Evolutionary conservation across 2,888 invertebrate species (phyloP).

Genomic region (Microchrysa polita): DNA sequence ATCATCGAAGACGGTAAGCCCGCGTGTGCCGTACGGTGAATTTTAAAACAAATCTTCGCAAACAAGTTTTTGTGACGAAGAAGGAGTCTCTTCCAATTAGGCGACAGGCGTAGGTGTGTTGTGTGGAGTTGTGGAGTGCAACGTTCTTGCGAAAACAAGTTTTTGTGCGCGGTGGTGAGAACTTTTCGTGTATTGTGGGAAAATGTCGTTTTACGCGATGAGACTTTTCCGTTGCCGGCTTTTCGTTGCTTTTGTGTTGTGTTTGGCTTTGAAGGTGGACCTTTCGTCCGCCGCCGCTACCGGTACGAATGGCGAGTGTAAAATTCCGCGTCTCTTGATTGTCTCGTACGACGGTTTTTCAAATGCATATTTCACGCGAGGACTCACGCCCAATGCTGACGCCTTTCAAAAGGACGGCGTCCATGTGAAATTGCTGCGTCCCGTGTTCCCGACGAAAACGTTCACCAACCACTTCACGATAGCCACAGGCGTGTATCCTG

Average conservation of each 20-base stretch:
- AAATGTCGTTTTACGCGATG: not conserved
- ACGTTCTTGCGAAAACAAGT: not conserved
- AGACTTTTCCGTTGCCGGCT: not conserved
- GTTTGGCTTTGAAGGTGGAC: not conserved
- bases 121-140: no score
- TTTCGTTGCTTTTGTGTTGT: not conserved
- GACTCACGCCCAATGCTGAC: slow-evolving; percentile 69
- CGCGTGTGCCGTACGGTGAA: no score
- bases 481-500: slow-evolving; percentile 74
- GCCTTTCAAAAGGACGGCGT: slow-evolving; percentile 68
- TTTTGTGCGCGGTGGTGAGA: not conserved
- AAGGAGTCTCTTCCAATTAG: not conserved
- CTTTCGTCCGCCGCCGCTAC: not conserved
- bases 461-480: slow-evolving; percentile 80
- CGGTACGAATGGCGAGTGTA: not conserved
- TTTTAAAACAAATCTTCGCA: no score
- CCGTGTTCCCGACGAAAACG: slow-evolving; percentile 76
- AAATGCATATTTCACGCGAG: slow-evolving; percentile 71
- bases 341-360: slow-evolving; percentile 76
- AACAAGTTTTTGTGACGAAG: not conserved
- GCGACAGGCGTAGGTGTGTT: not conserved
- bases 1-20: no score
- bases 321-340: slow-evolving; percentile 44
- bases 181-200: not conserved
- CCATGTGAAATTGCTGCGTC: slow-evolving; percentile 68